Conservation (phyloP, 2,113 vertebrate genomes). For the Irena cyanogastra region DNA sequence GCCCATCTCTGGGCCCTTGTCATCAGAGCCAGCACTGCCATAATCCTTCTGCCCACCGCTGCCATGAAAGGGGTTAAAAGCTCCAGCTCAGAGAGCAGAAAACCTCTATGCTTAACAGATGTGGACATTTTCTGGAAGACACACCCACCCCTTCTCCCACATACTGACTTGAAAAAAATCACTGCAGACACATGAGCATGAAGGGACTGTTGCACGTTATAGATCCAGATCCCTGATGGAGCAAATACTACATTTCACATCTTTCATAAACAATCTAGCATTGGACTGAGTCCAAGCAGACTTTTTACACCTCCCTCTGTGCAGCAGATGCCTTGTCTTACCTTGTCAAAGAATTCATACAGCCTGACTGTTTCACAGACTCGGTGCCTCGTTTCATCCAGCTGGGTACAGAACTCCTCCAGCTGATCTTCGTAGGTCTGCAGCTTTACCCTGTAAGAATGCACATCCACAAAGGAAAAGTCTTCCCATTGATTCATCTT, state of each 20-base stretch:
- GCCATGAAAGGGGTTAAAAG: background rate
- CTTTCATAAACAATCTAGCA: background rate
- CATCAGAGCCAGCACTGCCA: background rate
- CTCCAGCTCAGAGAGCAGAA: background rate
- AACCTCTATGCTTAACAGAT: background rate
- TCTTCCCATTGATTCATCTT: constrained; percentile 73
- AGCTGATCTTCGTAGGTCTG: constrained; percentile 65
- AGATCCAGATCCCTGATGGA: background rate
- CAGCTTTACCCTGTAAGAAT: constrained; percentile 64
- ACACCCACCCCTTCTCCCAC: background rate
- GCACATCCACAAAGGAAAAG: constrained; percentile 62
- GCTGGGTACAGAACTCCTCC: constrained; percentile 69
- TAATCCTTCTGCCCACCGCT: background rate
- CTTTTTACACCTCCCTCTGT: background rate
- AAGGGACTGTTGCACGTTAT: background rate
- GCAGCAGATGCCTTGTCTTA: constrained; percentile 19
- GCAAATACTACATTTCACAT: background rate
- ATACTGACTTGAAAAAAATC: background rate
- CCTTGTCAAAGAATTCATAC: constrained; percentile 80
- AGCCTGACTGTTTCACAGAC: constrained; percentile 72
- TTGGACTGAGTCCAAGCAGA: background rate
- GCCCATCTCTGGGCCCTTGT: background rate
- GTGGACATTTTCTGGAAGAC: background rate
- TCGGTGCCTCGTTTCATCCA: constrained; percentile 68
- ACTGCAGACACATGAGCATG: background rate